A percentile compares a stretch with the other conserved stretches of the same genome.
Evolutionary conservation across 2,797 vertebrate genomes (phyloP).

Genomic region (Brachyrhaphis roseni): DNA sequence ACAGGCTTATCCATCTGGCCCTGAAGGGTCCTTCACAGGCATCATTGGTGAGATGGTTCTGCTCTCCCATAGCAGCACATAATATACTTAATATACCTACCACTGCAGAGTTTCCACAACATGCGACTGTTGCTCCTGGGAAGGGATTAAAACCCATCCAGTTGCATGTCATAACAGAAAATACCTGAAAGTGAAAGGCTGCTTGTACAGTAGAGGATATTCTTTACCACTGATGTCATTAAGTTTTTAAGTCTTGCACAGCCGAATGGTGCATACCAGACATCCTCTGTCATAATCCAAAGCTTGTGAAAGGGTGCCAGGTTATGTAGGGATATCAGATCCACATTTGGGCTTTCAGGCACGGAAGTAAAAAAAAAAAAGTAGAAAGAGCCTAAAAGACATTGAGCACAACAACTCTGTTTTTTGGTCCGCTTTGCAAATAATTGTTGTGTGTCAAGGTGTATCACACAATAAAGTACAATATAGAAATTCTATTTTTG

Average conservation of each 20-base stretch:
- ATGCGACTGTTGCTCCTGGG: conserved; percentile 2
- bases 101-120: conserved; percentile 22
- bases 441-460: not conserved
- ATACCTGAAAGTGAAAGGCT: conserved; percentile 29
- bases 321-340: conserved; percentile 50
- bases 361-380: conserved; percentile 30
- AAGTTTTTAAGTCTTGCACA: conserved; percentile 32
- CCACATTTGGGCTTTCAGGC: conserved; percentile 47
- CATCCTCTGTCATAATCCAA: conserved; percentile 65
- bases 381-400: not conserved
- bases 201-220: conserved; percentile 34
- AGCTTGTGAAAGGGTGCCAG: conserved; percentile 54
- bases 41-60: conserved; percentile 59
- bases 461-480: not conserved
- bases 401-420: not conserved
- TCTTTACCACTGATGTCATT: conserved; percentile 59
- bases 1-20: conserved; percentile 72
- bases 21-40: conserved; percentile 69
- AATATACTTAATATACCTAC: conserved; percentile 42
- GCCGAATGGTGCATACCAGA: conserved; percentile 69
- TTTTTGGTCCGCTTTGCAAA: not conserved
- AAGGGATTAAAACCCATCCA: conserved; percentile 1
- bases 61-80: conserved; percentile 41
- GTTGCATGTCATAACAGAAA: conserved; percentile 25
- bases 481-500: not conserved